A percentile compares a stretch with the other conserved stretches of the same genome.
These are phyloP conservation scores for Limnothrissa miodon DNA, from an alignment of 2,113 vertebrate species.

Conservation along the genomic window DNA sequence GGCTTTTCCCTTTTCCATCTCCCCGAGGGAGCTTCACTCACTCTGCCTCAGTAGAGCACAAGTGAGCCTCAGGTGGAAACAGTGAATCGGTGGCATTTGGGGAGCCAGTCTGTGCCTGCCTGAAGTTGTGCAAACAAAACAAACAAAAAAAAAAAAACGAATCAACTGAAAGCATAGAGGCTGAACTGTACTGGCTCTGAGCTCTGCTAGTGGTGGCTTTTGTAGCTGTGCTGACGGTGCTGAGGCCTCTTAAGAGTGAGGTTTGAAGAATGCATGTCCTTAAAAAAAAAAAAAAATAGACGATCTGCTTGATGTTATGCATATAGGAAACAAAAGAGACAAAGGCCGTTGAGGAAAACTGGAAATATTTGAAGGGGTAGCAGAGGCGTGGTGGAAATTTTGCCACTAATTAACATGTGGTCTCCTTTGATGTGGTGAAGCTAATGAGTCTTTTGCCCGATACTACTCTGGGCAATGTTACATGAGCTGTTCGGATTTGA, in stretches of 20 bases:
- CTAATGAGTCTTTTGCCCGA: background rate
- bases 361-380: constrained; percentile 11
- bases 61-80: constrained; percentile 54
- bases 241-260: background rate
- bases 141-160: constrained; percentile 39
- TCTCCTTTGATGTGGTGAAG: constrained; percentile 2
- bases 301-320: background rate
- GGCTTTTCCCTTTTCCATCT: background rate
- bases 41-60: constrained; percentile 37
- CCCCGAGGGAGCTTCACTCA: background rate
- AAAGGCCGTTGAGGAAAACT: constrained; percentile 18
- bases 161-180: background rate
- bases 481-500: background rate
- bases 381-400: constrained; percentile 24
- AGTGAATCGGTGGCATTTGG: constrained; percentile 56
- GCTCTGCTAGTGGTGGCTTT: background rate
- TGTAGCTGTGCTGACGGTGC: background rate
- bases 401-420: constrained; percentile 17
- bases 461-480: background rate
- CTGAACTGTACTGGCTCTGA: background rate
- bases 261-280: background rate
- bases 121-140: constrained; percentile 31
- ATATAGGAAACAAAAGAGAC: constrained; percentile 9
- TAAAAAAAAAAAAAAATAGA: background rate
- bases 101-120: constrained; percentile 68